Evolutionary conservation across 2,888 invertebrate genomes (phyloP).

Genomic region (Caenorhabditis japonica): DNA sequence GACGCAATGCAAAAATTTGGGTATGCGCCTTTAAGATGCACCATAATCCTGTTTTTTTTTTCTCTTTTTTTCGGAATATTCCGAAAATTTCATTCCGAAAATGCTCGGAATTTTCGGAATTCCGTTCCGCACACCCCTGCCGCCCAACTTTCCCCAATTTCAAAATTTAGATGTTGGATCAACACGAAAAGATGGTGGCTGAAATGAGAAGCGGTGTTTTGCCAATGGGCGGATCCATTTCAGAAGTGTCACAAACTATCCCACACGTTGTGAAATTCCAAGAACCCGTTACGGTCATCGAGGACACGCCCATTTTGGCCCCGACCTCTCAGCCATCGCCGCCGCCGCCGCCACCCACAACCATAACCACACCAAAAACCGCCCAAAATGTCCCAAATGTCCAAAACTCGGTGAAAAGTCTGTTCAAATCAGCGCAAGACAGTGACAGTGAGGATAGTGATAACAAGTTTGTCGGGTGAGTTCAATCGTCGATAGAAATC

Average conservation of each 20-base stretch:
- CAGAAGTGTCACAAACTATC: not conserved
- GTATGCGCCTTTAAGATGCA: no score
- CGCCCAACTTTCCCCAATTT: no score
- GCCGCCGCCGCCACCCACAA: not conserved
- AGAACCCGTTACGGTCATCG: not conserved
- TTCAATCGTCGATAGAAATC: no score
- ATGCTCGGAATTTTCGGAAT: no score
- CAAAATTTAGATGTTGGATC: constrained; percentile 18
- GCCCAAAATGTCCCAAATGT: no score
- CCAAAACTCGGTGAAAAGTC: not conserved
- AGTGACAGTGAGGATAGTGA: constrained; percentile 12
- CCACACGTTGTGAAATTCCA: not conserved
- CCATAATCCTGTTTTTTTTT: no score
- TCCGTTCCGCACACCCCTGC: no score
- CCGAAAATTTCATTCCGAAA: no score
- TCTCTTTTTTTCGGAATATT: no score
- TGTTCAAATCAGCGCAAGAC: not conserved
- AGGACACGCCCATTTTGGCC: not conserved
- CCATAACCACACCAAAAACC: no score
- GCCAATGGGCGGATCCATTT: constrained; percentile 1
- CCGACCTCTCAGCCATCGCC: not conserved
- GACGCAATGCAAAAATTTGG: no score
- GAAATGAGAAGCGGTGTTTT: constrained; percentile 6
- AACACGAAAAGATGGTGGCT: constrained; percentile 22
- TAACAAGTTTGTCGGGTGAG: no score